Evolutionary conservation across 2,113 vertebrate genomes (phyloP), one percentile per base, ranked within the genome.

Genomic region (Poicephalus meyeri): DNA sequence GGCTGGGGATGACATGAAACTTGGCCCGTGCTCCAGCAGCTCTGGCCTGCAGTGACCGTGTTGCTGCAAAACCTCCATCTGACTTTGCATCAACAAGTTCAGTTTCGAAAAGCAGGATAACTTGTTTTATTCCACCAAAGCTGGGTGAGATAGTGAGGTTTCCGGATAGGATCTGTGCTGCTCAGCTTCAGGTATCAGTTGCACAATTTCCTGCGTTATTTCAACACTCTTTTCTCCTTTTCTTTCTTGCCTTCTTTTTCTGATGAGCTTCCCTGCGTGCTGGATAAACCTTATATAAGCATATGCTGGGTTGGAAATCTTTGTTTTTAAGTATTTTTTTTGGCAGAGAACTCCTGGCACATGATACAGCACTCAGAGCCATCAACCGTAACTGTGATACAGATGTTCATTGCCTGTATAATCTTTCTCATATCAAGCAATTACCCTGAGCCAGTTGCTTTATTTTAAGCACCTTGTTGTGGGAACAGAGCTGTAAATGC

Each of bases 381-480:
- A 94, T 96, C 93, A 96, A 92, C 92, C 7, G 41, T 96, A 96
- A 95, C 96, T 97, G 96, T 73, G 86, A 96, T 95, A 94, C 96
- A 97, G 96, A 97, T 96, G 95, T 96, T 96, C 96, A 85, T 94
- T 92, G 96, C 96, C 88, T 96, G 74, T 18, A 80, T 96, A 96
- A 96, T 96, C 93, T 96, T 93, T 91, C 95, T 96, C 95, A 73
- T 96, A 96, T 97, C 96, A 96, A 85, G 91, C 94, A 95, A 87
- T 93, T 94, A 93, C 73, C 73, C 93, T 16, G 63, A 95, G 96
- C 86, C 93, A 95, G 92, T 94, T 94, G 90, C 91, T 96, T 92
- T 93, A 96, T 96, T 96, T 97, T 86, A 95, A 96, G 93, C 92
- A 96, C 96, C 96, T 97, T 96, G 91, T 93, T 95, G 92, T 97